Base-by-base conservation (phyloP, 2,888 invertebrate species). In the Eurois occulta region DNA sequence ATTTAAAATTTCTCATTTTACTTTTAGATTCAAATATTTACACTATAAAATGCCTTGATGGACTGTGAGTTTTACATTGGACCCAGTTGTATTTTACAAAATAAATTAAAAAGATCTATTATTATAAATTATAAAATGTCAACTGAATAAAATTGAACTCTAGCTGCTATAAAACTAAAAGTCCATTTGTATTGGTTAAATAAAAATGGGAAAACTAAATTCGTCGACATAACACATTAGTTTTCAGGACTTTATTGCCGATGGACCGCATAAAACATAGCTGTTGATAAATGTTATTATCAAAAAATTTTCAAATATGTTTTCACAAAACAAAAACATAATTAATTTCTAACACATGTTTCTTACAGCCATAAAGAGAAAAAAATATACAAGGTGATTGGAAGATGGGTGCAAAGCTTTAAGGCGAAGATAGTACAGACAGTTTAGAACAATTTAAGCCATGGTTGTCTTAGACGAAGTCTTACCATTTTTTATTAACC, bases 1-100 rank as follows among this genome's bases (percentile, higher is more conserved):
- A 0, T 35, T 71, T 21, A 11, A 28, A 38, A 73, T n/a, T 48
- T 24, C 21, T 38, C 5, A 41, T 55, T 38, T 74, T 8, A 55
- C n/a, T 81, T 65, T 32, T 5, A 64, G 8, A 21, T 24, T 67
- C 35, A 38, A 80, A 77, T 70, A 46, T 83, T 80, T 60, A 78
- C 38, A 18, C 65, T 24, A 24, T 8, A 21, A 62, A 81, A 46
- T 65, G 13, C 13, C 6, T 55, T 38, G 24, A 75, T 38, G 28
- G n/a, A 13, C n/a, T 21, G 55, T 32, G 48, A 65, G 4, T 48
- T 81, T 28, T 43, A 69, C n/a, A n/a, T 38, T 38, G 35, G 8
- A 35, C 16, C 21, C 10, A 55, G 73, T 38, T 70, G 11, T 46
- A n/a, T 48, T 21, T 80, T 55, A 60, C 43, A 0, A 46, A 62